Evolutionary conservation across 2,888 invertebrate species (phyloP), one percentile per base, ranked within the genome.

Genomic region (Cerastoderma edule): DNA sequence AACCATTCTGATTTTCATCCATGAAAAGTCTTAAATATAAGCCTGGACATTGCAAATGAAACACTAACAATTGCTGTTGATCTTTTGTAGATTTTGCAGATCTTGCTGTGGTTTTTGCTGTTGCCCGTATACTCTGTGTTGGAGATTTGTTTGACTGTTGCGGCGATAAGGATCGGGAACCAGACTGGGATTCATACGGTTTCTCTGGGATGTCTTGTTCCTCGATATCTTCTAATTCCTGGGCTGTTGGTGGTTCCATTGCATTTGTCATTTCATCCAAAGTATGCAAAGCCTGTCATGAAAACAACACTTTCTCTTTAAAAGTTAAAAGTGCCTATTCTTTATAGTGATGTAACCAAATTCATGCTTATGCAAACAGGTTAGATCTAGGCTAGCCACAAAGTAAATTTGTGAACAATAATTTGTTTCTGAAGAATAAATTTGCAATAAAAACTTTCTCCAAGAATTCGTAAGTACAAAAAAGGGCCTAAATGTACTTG

Each of bases 71-170:
- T n/a, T 60, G 60, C 24, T 60, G 60, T 19, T 35, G 35, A 39
- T 60, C 60, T 60, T 60, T 60, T 6, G 39, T 33, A 39, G 60
- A 22, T 24, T 60, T 60, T 27, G 39, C n/a, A 24, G 60, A 39
- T 60, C 60, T 60, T 3, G 60, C 60, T 19, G 60, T 27, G 10
- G 82, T 81, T 56, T 84, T 80, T n/a, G 83, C 77, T 27, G 85
- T 78, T 10, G 71, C 56, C 28, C 83, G 78, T n/a, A 83, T 75
- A 71, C 85, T 86, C 6, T 64, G 69, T 19, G 76, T 79, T 8
- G 87, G 87, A 10, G 86, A 84, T 70, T 70, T 73, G 32, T 60
- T 67, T 0, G 87, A 87, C 13, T 53, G 65, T 60, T 82, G 82
- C 8, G 86, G 84, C 22, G 82, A 76, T 27, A 80, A 57, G 54